Percentiles rank a stretch among this genome's conserved stretches.
Evolutionary conservation across 2,113 vertebrate genomes (phyloP).

Genomic region (Struthidea cinerea): DNA sequence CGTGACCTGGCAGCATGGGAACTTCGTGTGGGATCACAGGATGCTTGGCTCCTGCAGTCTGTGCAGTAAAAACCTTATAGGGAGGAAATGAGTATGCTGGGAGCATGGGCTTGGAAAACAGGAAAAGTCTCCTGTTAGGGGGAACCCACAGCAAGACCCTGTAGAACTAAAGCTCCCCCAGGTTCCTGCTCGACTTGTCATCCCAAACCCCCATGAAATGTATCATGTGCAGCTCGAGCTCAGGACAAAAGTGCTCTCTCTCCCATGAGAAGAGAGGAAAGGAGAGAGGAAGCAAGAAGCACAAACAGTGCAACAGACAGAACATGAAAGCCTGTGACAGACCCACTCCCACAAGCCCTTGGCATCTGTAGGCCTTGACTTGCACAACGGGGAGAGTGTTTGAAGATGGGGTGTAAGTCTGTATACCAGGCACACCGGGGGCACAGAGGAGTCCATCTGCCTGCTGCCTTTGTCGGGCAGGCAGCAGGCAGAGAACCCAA

Average conservation of each 20-base stretch:
- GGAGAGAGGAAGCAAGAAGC: not conserved
- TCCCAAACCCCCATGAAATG: not conserved
- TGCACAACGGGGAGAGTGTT: not conserved
- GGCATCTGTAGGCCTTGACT: not conserved
- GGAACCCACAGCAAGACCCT: not conserved
- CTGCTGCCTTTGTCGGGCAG: not conserved
- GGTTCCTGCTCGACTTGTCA: not conserved
- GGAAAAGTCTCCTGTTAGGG: not conserved
- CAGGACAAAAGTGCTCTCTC: not conserved
- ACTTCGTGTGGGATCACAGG: fast-evolving
- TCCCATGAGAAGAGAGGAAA: not conserved
- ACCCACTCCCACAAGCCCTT: not conserved
- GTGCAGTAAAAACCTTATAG: not conserved
- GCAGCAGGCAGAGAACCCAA: not conserved
- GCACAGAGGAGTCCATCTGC: not conserved
- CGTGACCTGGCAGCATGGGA: not conserved
- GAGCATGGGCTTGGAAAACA: not conserved
- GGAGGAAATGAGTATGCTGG: not conserved
- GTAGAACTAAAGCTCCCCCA: not conserved
- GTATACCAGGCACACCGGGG: fast-evolving
- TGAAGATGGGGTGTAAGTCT: not conserved
- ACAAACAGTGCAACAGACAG: not conserved
- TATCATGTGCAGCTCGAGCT: not conserved
- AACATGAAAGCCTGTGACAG: not conserved
- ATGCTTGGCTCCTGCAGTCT: not conserved